Percentiles rank a stretch among this genome's conserved stretches.
phyloP scores from a whole-genome alignment of 2,113 vertebrate genomes.

The Microcebus jonahi region DNA sequence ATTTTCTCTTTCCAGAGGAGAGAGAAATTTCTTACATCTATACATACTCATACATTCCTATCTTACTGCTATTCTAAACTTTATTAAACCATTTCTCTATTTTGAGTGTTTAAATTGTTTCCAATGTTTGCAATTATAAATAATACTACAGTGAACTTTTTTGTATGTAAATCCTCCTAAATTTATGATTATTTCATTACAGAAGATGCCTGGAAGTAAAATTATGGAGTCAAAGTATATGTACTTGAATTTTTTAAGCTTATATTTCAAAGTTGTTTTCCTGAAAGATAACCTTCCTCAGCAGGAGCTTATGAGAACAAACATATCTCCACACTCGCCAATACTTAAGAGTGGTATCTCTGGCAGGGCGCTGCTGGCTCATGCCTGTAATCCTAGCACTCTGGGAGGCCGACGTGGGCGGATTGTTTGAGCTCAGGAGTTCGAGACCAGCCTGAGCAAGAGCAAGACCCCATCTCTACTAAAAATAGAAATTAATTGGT shows the following conservation, averaged over 20 bases:
- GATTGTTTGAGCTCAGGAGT: too few relatives aligned
- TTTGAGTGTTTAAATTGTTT: background rate
- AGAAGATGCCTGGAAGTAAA: background rate
- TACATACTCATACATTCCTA: background rate
- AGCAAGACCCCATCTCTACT: too few relatives aligned
- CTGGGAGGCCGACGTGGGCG: too few relatives aligned
- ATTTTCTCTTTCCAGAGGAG: background rate
- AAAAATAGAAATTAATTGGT: too few relatives aligned
- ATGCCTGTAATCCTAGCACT: too few relatives aligned
- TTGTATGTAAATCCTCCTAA: background rate
- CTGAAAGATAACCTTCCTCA: background rate
- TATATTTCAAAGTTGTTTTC: constrained; percentile 1
- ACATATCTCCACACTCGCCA: background rate
- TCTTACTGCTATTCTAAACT: background rate
- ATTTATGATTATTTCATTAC: background rate
- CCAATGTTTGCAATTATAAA: background rate
- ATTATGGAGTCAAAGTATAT: background rate
- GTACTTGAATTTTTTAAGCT: background rate
- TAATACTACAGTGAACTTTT: background rate
- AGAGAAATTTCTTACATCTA: background rate
- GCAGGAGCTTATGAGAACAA: background rate
- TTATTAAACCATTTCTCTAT: background rate
- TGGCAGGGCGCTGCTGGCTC: too few relatives aligned
- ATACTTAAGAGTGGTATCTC: background rate
- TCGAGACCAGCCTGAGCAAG: too few relatives aligned